Conservation (phyloP, 2,113 vertebrate species). For the Ramphastos sulfuratus region DNA sequence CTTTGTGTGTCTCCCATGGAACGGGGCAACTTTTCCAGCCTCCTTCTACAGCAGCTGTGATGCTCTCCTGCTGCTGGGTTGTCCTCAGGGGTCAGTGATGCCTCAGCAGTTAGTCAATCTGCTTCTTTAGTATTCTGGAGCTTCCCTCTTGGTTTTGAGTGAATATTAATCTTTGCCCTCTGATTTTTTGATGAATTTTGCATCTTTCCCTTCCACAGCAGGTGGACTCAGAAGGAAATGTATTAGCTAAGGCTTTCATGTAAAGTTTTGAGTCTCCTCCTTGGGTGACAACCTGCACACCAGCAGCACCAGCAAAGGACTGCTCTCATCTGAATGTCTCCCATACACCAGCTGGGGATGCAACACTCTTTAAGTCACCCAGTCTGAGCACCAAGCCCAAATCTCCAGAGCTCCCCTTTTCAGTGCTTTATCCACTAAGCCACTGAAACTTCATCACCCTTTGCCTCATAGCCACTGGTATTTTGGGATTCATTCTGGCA, state of each 20-base stretch:
- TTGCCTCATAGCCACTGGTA: neutral
- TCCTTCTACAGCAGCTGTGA: neutral
- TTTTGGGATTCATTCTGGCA: neutral
- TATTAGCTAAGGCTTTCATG: neutral
- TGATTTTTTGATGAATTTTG: neutral
- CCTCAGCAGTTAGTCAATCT: neutral
- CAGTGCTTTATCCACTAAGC: neutral
- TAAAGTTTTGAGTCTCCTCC: neutral
- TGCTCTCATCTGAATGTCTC: neutral
- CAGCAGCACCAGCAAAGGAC: neutral
- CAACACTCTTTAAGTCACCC: neutral
- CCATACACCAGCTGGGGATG: neutral
- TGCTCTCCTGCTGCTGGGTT: neutral
- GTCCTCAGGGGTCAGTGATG: neutral
- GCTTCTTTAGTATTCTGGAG: neutral
- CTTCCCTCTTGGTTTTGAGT: neutral
- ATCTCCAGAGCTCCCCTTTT: neutral
- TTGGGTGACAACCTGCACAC: neutral
- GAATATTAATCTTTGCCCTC: too few relatives aligned
- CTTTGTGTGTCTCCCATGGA: neutral
- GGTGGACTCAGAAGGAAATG: neutral
- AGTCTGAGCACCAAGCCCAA: neutral
- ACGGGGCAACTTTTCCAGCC: neutral
- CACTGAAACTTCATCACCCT: neutral
- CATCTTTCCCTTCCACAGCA: accelerated